Percentiles rank a stretch among this genome's conserved stretches.
Conservation (phyloP, 2,888 invertebrate genomes). For the Napeogenes sylphis region DNA sequence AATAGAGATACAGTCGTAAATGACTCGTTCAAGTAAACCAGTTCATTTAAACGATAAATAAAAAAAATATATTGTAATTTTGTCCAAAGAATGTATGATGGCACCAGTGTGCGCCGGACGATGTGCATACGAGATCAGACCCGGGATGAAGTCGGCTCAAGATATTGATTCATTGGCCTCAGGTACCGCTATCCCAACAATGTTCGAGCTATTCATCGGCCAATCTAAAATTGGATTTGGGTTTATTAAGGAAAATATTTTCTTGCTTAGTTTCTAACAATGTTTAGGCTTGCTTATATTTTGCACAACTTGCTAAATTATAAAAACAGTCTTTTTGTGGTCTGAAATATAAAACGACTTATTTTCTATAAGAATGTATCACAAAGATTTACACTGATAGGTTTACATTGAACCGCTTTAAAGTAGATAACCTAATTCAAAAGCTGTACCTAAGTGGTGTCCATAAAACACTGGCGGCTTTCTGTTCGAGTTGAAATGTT, state of each 20-base stretch:
- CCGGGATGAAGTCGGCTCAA: conserved; percentile 64
- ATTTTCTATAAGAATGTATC: background rate
- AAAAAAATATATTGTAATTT: conserved; percentile 10
- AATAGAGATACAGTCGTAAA: too few species aligned
- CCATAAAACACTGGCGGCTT: conserved; percentile 23
- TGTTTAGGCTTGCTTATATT: background rate
- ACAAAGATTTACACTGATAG: background rate
- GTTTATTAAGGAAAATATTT: conserved; percentile 26
- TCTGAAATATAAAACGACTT: background rate
- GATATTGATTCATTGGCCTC: conserved; percentile 68
- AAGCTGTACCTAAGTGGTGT: conserved; percentile 15
- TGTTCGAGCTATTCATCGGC: conserved; percentile 34
- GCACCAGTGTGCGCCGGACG: conserved; percentile 41
- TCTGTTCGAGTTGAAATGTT: conserved; percentile 15
- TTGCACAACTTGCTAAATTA: background rate
- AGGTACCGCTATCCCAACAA: conserved; percentile 47
- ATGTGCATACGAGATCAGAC: conserved; percentile 58
- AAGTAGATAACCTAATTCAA: conserved; percentile 17
- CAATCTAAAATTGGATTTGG: conserved; percentile 25
- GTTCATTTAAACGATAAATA: background rate
- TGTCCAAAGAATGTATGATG: background rate
- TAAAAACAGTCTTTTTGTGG: background rate
- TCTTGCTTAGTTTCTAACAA: background rate
- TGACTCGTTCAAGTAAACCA: too few species aligned
- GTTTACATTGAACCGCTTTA: conserved; percentile 1